Evolutionary conservation across 2,888 invertebrate genomes (phyloP), one percentile per base, ranked within the genome.

Genomic region (Cerastis leucographa): DNA sequence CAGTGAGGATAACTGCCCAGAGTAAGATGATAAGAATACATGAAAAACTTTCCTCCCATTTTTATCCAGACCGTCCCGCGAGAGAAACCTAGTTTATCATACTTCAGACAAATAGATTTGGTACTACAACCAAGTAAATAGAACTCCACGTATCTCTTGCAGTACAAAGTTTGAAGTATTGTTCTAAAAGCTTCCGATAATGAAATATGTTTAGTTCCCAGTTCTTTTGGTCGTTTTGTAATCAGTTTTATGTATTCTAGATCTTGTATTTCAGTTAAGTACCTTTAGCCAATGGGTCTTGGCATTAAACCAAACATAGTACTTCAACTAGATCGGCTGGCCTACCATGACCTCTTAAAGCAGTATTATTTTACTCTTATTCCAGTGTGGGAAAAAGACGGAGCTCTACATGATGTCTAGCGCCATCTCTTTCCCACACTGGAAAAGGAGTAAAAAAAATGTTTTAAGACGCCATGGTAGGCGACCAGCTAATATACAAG

Each of bases 51-150:
- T 14, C 17, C 0, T 0, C 2, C 2, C 51, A 17, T 61, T 81
- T 76, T 70, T 25, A 17, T 29, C 25, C 77, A 75, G 69, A 61
- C 72, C 40, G 46, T 81, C 66, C 62, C 59, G n/a, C 68, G 62
- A 29, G 9, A 12, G 44, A 49, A 68, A 59, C 49, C 62, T 76
- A 76, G 85, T 81, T 66, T 81, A 22, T 72, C 79, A 84, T 74
- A 64, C 59, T 85, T 46, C 56, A 85, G 71, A 82, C 68, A 85
- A 81, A 85, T 82, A 85, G 83, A 83, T 85, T 65, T 54, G 25
- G 25, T 61, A 42, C 64, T 61, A 74, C 61, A 69, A 25, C 46
- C 12, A 22, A 85, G 75, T 69, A 75, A 80, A 81, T 81, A 80
- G 62, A 80, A 59, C 65, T 61, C 42, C 25, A 29, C 22, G 44